Evolutionary conservation across 2,797 vertebrate genomes (phyloP).

Genomic region (Melopsittacus undulatus): DNA sequence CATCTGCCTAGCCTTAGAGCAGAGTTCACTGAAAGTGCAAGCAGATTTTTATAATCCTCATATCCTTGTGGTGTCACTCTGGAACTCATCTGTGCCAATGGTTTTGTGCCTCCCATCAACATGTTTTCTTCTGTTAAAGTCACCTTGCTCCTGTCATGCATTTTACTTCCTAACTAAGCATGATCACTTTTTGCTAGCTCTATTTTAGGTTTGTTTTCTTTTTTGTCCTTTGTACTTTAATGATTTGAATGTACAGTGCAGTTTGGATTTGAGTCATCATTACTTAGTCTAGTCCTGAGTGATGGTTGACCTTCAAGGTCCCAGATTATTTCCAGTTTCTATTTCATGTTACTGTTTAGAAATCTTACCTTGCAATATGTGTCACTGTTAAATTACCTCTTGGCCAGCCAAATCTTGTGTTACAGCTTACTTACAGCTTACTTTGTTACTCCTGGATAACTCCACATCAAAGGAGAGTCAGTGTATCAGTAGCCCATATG

Average conservation of each 20-base stretch:
- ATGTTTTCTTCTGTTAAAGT: not conserved
- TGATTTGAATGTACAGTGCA: not conserved
- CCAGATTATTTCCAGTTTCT: not conserved
- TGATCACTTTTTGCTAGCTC: not conserved
- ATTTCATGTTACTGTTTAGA: not conserved
- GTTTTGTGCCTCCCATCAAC: not conserved
- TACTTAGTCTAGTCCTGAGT: not conserved
- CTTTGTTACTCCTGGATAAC: not conserved
- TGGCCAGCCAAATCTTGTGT: not conserved
- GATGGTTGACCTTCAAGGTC: not conserved
- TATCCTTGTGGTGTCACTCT: not conserved
- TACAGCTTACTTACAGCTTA: not conserved
- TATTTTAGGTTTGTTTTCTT: not conserved
- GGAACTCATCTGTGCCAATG: not conserved
- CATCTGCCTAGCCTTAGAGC: not conserved
- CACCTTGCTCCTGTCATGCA: not conserved
- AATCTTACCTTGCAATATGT: not conserved
- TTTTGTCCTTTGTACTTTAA: not conserved
- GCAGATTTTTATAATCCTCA: not conserved
- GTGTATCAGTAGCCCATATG: not conserved
- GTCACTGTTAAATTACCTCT: not conserved
- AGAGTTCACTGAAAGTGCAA: not conserved
- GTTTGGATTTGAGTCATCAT: not conserved
- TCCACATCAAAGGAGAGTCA: not conserved
- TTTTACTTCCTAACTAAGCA: not conserved